phyloP scores from a whole-genome alignment of 1,140 invertebrate species.

The Drosophila busckii region DNA sequence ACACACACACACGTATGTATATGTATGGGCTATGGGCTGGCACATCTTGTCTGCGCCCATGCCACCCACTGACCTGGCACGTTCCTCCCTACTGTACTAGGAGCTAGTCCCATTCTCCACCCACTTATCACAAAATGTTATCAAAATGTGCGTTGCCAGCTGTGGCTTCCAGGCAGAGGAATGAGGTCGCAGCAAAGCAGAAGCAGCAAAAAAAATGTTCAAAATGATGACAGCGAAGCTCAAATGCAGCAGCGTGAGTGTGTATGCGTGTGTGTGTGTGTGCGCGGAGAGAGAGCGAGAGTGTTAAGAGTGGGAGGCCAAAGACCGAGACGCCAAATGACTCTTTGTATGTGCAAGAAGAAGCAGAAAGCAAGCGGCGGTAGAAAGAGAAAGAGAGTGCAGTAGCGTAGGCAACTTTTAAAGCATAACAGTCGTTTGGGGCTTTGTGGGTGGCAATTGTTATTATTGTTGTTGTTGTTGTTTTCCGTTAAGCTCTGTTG shows the following conservation, averaged over 20 bases:
- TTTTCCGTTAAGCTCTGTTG: slow-evolving; percentile 12
- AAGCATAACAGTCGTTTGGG: too few relatives aligned
- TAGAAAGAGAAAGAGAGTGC: slow-evolving; percentile 1
- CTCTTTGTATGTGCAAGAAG: too few relatives aligned
- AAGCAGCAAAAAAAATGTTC: slow-evolving; percentile 49
- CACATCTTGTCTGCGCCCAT: slow-evolving; percentile 41
- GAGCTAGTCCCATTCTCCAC: not conserved
- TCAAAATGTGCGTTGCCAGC: slow-evolving; percentile 75
- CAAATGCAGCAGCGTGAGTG: slow-evolving; percentile 26
- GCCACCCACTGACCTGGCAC: slow-evolving; percentile 73
- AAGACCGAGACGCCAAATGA: too few relatives aligned
- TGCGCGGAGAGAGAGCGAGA: slow-evolving; percentile 32
- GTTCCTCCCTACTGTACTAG: slow-evolving; percentile 28
- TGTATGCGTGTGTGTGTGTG: not conserved
- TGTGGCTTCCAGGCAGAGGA: slow-evolving; percentile 18
- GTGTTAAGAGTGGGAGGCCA: slow-evolving; percentile 32
- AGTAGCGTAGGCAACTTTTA: slow-evolving; percentile 25
- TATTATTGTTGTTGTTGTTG: too few relatives aligned
- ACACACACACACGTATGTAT: slow-evolving; percentile 18
- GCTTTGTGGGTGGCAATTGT: slow-evolving; percentile 4
- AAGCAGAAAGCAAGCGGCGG: slow-evolving; percentile 5
- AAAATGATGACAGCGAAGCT: slow-evolving; percentile 74
- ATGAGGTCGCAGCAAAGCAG: slow-evolving; percentile 16
- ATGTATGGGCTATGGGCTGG: slow-evolving; percentile 4
- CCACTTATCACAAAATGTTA: slow-evolving; percentile 61